Evolutionary conservation across 2,888 invertebrate genomes (phyloP), one percentile per base, ranked within the genome.

Genomic region (Calameuta idolon): DNA sequence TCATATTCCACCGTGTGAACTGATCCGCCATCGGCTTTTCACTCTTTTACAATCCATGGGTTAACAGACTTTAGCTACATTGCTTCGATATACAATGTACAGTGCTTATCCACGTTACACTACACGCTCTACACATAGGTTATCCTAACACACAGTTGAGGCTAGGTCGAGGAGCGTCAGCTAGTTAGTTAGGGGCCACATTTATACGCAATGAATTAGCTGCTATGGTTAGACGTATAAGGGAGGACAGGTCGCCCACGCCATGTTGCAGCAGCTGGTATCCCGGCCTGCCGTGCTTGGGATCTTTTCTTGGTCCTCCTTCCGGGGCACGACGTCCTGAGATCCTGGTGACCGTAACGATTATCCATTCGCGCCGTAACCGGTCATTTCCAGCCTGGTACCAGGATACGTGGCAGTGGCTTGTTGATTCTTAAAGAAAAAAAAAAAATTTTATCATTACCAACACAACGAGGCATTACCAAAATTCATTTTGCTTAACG

Each of bases 321-420:
- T 78, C 78, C 78, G 78, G 78, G 78, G 78, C 78, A 76, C 78
- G 78, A 78, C 69, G 76, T 78, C 74, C 30, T 77, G 75, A 55
- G 78, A 76, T 76, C 76, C 78, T 69, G 55, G 31, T 73, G 69
- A 76, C 73, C 76, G 76, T 73, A 76, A 37, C 71, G 71, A 86
- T 87, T 84, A 79, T 81, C 80, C 77, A 76, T 73, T 68, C 80
- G 71, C 86, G 85, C 85, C 86, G 86, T 87, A 87, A 87, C 69
- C 81, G 77, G 79, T 83, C 81, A 79, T 83, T 55, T 55, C 55
- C 55, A 55, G 2, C 23, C 55, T 23, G 55, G 55, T 23, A 55
- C 55, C 55, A 55, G 55, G 55, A 55, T 55, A 55, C 55, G 55
- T 9, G 55, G 23, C 55, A 55, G 9, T 9, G 23, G 23, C 23